Evolutionary conservation across 2,113 vertebrate genomes (phyloP).

Genomic region (Crotalus helleri): DNA sequence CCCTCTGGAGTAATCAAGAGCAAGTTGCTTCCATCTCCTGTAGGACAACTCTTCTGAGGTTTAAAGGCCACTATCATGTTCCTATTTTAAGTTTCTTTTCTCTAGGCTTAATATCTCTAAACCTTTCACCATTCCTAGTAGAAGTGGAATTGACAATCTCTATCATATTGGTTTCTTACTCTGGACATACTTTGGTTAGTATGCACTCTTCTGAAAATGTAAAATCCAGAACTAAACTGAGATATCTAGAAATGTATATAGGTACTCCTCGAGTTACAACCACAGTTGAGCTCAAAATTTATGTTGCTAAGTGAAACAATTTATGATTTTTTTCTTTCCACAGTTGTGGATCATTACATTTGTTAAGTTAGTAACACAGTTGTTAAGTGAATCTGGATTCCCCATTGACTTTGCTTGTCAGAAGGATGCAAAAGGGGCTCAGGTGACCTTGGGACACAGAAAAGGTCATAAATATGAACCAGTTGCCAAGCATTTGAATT

Average conservation of each 20-base stretch:
- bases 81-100: not conserved
- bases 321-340: too few species aligned
- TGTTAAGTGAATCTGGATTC: too few species aligned
- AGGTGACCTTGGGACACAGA: too few species aligned
- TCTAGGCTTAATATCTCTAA: not conserved
- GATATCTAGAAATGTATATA: not conserved
- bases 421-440: too few species aligned
- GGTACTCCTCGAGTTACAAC: too few species aligned
- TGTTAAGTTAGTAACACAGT: too few species aligned
- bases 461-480: too few species aligned
- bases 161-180: not conserved
- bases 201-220: not conserved
- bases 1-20: not conserved
- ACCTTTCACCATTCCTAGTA: not conserved
- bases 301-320: too few species aligned
- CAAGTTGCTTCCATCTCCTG: not conserved
- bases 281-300: too few species aligned
- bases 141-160: not conserved
- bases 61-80: not conserved
- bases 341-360: too few species aligned
- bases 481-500: too few species aligned
- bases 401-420: too few species aligned
- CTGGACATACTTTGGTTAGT: not conserved
- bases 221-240: not conserved
- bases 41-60: not conserved